A percentile compares a stretch with the other conserved stretches of the same genome.
Conservation (phyloP, 2,113 vertebrate genomes). For the Piprites chloris region DNA sequence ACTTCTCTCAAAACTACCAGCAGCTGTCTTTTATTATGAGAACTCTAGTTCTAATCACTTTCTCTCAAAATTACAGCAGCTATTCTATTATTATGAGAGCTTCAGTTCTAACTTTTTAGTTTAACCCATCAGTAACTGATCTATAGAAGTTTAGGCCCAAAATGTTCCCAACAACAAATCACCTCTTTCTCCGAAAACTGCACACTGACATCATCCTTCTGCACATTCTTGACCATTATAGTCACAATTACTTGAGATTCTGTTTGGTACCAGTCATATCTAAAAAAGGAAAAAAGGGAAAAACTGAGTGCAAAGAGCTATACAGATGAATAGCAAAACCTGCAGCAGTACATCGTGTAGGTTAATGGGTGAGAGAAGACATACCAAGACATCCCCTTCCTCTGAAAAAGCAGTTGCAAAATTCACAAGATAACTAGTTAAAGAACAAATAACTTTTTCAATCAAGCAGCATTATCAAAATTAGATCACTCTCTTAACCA, state of each 20-base stretch:
- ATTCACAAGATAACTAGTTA: background rate
- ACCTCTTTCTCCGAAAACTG: slow-evolving; percentile 89
- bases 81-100: too few species aligned
- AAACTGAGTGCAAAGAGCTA: background rate
- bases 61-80: too few species aligned
- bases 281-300: background rate
- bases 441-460: background rate
- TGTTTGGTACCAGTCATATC: slow-evolving; percentile 98
- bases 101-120: too few species aligned
- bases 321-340: background rate
- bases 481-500: background rate
- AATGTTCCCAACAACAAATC: too few species aligned
- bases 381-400: background rate
- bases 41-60: too few species aligned
- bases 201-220: slow-evolving; percentile 83
- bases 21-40: too few species aligned
- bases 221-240: slow-evolving; percentile 90
- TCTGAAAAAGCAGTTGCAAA: background rate
- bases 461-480: background rate
- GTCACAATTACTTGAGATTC: slow-evolving; percentile 94
- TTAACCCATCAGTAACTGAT: too few species aligned
- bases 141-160: too few species aligned
- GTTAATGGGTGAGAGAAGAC: background rate
- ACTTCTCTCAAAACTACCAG: too few species aligned
- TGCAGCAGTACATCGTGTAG: background rate